These are phyloP conservation scores for Lasioglossum vierecki DNA, from an alignment of 2,888 invertebrate genomes.

Conservation along the genomic window DNA sequence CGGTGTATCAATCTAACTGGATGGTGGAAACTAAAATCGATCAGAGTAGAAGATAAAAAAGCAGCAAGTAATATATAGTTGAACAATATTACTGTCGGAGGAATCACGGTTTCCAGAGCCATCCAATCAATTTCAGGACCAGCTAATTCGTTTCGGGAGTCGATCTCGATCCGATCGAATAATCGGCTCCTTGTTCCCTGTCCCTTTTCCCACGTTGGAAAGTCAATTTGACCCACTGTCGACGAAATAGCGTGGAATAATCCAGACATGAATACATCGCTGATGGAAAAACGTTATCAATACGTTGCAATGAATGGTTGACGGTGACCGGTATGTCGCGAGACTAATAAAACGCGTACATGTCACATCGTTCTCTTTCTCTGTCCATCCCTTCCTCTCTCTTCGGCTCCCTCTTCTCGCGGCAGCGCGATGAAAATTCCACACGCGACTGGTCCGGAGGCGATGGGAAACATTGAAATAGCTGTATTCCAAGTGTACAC, in stretches of 20 bases:
- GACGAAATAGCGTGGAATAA: slow-evolving; percentile 51
- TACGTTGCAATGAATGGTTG: slow-evolving; percentile 45
- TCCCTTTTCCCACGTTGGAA: slow-evolving; percentile 23
- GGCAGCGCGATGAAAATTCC: slow-evolving; percentile 31
- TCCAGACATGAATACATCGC: slow-evolving; percentile 44
- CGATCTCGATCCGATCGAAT: neutral
- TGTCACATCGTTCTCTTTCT: neutral
- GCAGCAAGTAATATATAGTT: neutral
- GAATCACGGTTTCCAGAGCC: neutral
- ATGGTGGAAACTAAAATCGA: neutral
- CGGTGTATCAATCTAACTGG: neutral
- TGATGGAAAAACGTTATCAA: slow-evolving; percentile 55
- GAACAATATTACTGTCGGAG: neutral
- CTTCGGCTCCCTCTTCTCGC: neutral
- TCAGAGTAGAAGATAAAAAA: neutral
- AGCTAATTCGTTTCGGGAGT: neutral
- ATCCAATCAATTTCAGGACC: neutral
- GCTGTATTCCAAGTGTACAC: slow-evolving; percentile 27
- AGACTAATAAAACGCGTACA: slow-evolving; percentile 36
- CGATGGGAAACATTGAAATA: slow-evolving; percentile 43
- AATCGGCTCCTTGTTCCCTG: neutral
- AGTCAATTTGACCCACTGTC: slow-evolving; percentile 40
- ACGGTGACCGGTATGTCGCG: slow-evolving; percentile 26
- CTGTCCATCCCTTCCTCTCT: neutral
- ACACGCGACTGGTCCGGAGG: slow-evolving; percentile 1